phyloP scores from a whole-genome alignment of 2,888 invertebrate species.

The Orchesellides sinensis region DNA sequence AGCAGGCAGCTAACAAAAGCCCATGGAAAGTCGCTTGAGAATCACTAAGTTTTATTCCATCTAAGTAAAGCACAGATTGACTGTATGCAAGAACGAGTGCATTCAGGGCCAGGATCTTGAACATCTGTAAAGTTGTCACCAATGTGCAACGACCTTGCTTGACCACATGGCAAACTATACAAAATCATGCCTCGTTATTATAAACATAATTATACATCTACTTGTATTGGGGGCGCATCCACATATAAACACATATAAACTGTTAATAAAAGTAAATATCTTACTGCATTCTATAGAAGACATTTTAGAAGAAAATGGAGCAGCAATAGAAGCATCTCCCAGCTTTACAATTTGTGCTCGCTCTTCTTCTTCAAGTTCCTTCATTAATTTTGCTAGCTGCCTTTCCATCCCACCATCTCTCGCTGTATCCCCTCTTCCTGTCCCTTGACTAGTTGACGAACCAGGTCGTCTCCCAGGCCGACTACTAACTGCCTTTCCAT shows the following conservation, averaged over 20 bases:
- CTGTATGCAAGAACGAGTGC: slow-evolving; percentile 98
- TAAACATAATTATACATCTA: not conserved
- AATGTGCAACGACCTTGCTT: slow-evolving; percentile 99
- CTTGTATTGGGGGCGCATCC: not conserved
- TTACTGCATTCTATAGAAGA: slow-evolving; percentile 97
- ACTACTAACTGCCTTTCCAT: slow-evolving; percentile 74
- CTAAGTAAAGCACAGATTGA: slow-evolving; percentile 97
- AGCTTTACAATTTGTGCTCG: slow-evolving; percentile 93
- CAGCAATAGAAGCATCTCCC: slow-evolving; percentile 99
- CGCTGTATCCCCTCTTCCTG: slow-evolving; percentile 14
- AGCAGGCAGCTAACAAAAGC: slow-evolving; percentile 95
- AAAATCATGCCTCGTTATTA: no score
- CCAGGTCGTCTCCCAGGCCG: slow-evolving; percentile 37
- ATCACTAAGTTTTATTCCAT: slow-evolving; percentile 98
- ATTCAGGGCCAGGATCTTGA: slow-evolving; percentile 98
- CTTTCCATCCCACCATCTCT: slow-evolving; percentile 74
- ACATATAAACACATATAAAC: not conserved
- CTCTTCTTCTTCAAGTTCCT: slow-evolving; percentile 92
- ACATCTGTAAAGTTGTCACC: slow-evolving; percentile 99
- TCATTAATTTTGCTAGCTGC: slow-evolving; percentile 84
- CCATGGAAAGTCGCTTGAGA: slow-evolving; percentile 99
- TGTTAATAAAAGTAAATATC: slow-evolving; percentile 76
- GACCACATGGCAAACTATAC: slow-evolving; percentile 97
- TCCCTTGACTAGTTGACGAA: not conserved
- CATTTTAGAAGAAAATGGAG: slow-evolving; percentile 98